Percentiles rank a stretch among this genome's conserved stretches.
Evolutionary conservation across 2,797 vertebrate genomes (phyloP).

Genomic region (Pogonophryne albipinna): DNA sequence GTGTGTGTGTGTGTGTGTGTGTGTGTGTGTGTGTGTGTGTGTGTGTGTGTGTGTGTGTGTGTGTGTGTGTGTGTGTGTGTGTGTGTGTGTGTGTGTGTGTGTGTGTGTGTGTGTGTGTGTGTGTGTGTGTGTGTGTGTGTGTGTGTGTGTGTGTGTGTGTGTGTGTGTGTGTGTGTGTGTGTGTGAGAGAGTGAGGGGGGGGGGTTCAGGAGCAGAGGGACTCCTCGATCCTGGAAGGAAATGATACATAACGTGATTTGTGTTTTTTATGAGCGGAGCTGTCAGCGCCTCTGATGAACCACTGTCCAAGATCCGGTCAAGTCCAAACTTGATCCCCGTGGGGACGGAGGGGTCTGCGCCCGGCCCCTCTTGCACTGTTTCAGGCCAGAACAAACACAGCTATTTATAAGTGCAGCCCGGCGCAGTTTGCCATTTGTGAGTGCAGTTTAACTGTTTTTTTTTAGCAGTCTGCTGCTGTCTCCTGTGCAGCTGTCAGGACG

Average conservation of each 20-base stretch:
- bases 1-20: no score
- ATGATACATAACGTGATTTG: constrained; percentile 69
- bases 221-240: constrained; percentile 55
- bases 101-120: not conserved
- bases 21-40: no score
- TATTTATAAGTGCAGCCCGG: constrained; percentile 85
- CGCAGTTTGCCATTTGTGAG: constrained; percentile 84
- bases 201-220: constrained; percentile 30
- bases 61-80: no score
- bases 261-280: constrained; percentile 68
- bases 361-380: constrained; percentile 62
- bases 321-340: constrained; percentile 86
- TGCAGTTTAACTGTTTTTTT: constrained; percentile 65
- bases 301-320: constrained; percentile 81
- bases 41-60: no score
- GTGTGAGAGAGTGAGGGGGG: not conserved
- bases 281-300: constrained; percentile 68
- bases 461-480: constrained; percentile 69
- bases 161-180: no score
- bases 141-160: no score
- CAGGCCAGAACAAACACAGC: constrained; percentile 81
- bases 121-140: no score
- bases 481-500: constrained; percentile 80
- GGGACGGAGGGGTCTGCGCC: constrained; percentile 75
- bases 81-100: no score